phyloP scores from a whole-genome alignment of 2,888 invertebrate species.

The Oscheius myriophilus region DNA sequence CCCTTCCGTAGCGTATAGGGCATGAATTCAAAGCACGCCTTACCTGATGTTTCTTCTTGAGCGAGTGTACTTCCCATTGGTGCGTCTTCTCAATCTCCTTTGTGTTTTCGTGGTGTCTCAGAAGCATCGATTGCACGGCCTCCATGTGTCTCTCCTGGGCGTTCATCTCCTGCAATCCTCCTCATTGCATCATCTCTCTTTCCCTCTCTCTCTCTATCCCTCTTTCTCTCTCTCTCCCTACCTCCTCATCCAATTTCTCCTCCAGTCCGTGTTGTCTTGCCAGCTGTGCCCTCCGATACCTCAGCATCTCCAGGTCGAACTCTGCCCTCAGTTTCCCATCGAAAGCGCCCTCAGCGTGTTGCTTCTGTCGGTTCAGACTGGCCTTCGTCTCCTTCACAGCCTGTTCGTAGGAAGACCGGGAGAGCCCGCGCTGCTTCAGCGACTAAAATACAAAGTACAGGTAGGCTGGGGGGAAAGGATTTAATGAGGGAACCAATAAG shows the following conservation, averaged over 20 bases:
- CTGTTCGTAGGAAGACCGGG: constrained; percentile 35
- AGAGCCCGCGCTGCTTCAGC: constrained; percentile 32
- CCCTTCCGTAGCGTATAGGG: too few species aligned
- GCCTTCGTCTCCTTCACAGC: constrained; percentile 45
- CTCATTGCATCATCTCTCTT: background rate
- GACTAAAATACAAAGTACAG: constrained; percentile 8
- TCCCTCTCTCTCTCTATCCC: background rate
- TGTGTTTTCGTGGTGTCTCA: constrained; percentile 95
- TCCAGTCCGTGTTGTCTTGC: constrained; percentile 43
- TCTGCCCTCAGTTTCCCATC: constrained; percentile 42
- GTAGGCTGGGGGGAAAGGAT: too few species aligned
- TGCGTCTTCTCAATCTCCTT: constrained; percentile 94
- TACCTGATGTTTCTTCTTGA: constrained; percentile 61
- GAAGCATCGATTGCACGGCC: constrained; percentile 90
- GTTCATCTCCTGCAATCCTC: constrained; percentile 83
- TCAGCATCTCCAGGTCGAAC: constrained; percentile 39
- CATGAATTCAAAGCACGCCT: too few species aligned
- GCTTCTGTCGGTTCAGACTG: constrained; percentile 42
- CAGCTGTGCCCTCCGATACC: constrained; percentile 47
- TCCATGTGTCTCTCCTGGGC: constrained; percentile 94
- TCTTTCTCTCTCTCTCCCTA: constrained; percentile 6
- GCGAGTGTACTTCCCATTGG: constrained; percentile 90
- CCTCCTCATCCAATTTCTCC: constrained; percentile 52
- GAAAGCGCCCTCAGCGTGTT: constrained; percentile 33
- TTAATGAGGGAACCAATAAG: too few species aligned